phyloP scores from a whole-genome alignment of 2,113 vertebrate genomes.

The Brachyistius frenatus region DNA sequence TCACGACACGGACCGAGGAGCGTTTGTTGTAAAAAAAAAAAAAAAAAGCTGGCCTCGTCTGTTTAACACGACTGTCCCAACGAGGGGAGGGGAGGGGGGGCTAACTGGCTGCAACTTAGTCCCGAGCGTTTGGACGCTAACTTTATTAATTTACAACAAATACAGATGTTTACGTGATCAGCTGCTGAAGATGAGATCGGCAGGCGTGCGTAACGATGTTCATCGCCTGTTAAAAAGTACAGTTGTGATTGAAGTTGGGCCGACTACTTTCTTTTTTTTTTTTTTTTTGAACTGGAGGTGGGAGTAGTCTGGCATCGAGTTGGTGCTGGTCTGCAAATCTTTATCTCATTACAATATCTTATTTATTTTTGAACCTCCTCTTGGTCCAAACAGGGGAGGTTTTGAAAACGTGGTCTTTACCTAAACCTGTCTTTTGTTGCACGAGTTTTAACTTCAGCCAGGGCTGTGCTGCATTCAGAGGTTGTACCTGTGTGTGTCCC shows the following conservation, averaged over 20 bases:
- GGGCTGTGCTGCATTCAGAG: conserved; percentile 48
- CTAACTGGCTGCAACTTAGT: conserved; percentile 15
- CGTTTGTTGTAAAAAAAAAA: not conserved
- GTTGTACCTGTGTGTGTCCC: conserved; percentile 67
- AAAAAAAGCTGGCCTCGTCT: not conserved
- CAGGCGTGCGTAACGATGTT: not conserved
- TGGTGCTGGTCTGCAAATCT: not conserved
- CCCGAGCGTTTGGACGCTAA: not conserved
- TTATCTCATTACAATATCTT: conserved; percentile 23
- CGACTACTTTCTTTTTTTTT: conserved; percentile 5
- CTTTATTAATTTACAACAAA: not conserved
- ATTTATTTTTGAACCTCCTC: not conserved
- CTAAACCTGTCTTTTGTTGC: not conserved
- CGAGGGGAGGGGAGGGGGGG: not conserved
- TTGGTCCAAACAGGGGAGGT: too few relatives aligned
- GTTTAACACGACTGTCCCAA: not conserved
- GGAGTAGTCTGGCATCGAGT: conserved; percentile 4
- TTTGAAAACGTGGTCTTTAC: not conserved
- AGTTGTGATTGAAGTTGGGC: conserved; percentile 17
- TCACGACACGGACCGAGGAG: too few relatives aligned
- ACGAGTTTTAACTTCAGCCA: not conserved
- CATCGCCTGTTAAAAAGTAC: not conserved
- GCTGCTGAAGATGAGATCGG: not conserved
- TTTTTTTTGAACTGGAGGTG: not conserved
- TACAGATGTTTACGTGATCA: not conserved